These are phyloP conservation scores for Petrocephalus sullivani DNA, from an alignment of 2,797 vertebrate genomes.

Conservation along the genomic window DNA sequence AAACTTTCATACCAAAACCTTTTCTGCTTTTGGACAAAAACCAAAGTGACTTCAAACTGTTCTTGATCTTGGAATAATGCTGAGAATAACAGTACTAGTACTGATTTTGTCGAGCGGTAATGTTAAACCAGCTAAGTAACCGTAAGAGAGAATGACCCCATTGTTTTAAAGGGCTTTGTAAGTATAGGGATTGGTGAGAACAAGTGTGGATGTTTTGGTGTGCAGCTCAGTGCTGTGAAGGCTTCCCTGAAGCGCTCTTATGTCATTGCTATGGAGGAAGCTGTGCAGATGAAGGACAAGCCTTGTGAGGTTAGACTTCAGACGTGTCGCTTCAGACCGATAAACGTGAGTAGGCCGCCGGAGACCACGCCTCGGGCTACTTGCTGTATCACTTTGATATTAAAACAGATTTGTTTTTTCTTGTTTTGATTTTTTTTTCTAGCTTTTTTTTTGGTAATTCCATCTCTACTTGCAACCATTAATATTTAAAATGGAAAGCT, in stretches of 20 bases:
- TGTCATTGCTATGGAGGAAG: slow-evolving; percentile 30
- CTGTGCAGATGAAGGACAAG: slow-evolving; percentile 23
- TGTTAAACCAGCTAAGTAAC: not conserved
- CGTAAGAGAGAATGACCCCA: not conserved
- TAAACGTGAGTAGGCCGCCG: slow-evolving; percentile 38
- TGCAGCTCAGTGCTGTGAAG: not conserved
- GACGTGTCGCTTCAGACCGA: slow-evolving; percentile 31
- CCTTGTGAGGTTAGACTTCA: slow-evolving; percentile 34
- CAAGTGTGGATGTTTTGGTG: not conserved
- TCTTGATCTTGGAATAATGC: not conserved
- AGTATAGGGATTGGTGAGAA: not conserved
- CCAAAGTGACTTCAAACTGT: not conserved
- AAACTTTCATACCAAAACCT: not conserved
- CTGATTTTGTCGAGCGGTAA: not conserved
- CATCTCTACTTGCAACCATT: not conserved
- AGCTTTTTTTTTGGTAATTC: not conserved
- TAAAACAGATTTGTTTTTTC: not conserved
- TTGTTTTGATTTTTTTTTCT: not conserved
- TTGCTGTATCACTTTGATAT: not conserved
- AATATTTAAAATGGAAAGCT: slow-evolving; percentile 14
- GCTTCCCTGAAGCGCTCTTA: not conserved
- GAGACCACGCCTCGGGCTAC: not conserved
- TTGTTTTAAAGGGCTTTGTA: not conserved
- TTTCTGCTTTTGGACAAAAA: not conserved
- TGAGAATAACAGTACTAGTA: not conserved